Evolutionary conservation across 2,797 vertebrate genomes (phyloP).

Genomic region (Graptemys geographica): DNA sequence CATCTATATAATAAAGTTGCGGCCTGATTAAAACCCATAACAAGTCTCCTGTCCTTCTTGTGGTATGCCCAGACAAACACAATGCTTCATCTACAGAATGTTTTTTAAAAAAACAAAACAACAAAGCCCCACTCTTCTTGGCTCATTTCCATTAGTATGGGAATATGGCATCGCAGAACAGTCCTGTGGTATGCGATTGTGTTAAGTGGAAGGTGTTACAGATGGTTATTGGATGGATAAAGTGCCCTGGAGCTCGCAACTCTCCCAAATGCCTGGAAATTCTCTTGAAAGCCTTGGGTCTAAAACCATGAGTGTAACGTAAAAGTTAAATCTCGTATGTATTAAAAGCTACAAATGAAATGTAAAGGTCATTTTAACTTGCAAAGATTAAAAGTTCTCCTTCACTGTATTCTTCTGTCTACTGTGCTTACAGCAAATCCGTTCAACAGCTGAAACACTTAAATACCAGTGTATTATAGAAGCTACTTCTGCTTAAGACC

Average conservation of each 20-base stretch:
- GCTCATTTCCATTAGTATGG: rapidly evolving
- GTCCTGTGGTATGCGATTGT: rapidly evolving
- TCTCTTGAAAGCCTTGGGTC: rapidly evolving
- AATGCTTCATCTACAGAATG: conserved; percentile 16
- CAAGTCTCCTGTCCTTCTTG: too few species aligned
- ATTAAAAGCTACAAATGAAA: background rate
- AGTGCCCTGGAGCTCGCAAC: rapidly evolving
- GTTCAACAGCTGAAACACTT: background rate
- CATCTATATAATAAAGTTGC: too few species aligned
- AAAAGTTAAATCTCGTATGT: background rate
- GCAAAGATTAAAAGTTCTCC: conserved; percentile 21
- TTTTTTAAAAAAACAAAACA: conserved; percentile 7
- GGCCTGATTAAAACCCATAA: too few species aligned
- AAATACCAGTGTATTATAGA: conserved; percentile 14
- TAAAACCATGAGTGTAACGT: background rate
- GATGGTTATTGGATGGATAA: rapidly evolving
- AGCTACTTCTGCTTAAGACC: conserved; percentile 42
- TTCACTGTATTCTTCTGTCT: background rate
- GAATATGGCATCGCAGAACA: background rate
- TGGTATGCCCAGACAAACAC: background rate
- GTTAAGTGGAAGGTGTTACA: rapidly evolving
- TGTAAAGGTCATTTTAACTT: background rate
- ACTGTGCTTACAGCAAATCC: conserved; percentile 17
- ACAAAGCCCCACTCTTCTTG: rapidly evolving
- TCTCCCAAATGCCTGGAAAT: background rate